These are phyloP conservation scores for Tridacna crocea DNA, from an alignment of 2,888 invertebrate species.

Conservation along the genomic window DNA sequence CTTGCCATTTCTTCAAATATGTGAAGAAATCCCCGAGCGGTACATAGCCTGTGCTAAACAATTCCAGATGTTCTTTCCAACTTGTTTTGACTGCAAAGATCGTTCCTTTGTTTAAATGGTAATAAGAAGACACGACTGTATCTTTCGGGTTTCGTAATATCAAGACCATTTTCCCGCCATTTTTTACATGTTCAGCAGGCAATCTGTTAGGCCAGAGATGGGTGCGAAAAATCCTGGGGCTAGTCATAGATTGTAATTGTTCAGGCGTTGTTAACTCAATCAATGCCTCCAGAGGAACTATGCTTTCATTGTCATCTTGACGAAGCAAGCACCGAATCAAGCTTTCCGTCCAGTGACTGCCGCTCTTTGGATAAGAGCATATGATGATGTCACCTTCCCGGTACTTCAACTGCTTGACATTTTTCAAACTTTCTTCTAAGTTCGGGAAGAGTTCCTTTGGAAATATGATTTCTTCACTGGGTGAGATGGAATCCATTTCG, in stretches of 20 bases:
- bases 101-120: background rate
- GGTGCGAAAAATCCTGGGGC: background rate
- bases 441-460: background rate
- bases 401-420: background rate
- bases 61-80: background rate
- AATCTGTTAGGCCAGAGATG: slow-evolving; percentile 2
- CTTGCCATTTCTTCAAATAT: background rate
- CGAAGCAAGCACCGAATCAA: slow-evolving; percentile 4
- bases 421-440: background rate
- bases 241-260: background rate
- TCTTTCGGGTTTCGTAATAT: slow-evolving; percentile 1
- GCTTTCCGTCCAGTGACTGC: background rate
- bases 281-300: background rate
- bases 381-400: background rate
- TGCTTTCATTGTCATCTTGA: background rate
- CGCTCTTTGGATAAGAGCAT: background rate
- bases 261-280: background rate
- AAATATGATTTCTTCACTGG: slow-evolving; percentile 3
- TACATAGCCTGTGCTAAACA: background rate
- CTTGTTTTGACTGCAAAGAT: background rate
- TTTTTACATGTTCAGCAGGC: background rate
- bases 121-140: background rate
- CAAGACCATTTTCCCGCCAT: slow-evolving; percentile 2
- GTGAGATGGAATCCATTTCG: too few relatives aligned
- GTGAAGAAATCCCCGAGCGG: background rate